phyloP scores from a whole-genome alignment of 2,113 vertebrate genomes.

The Nerophis ophidion region DNA sequence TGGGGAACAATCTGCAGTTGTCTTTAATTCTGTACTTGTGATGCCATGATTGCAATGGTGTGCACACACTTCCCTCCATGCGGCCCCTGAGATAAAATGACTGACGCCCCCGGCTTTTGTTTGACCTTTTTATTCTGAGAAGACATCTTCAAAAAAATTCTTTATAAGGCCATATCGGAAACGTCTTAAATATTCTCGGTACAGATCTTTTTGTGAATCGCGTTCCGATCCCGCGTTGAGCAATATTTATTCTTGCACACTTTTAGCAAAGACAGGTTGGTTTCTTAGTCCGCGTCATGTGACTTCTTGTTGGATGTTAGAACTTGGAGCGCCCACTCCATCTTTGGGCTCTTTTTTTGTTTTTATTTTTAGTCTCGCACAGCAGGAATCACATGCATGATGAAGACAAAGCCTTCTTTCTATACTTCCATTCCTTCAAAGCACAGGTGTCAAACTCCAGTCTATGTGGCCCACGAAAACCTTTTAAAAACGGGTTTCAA shows the following conservation, averaged over 20 bases:
- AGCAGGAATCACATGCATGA: constrained; percentile 45
- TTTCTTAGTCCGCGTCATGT: constrained; percentile 33
- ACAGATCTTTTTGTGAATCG: constrained; percentile 64
- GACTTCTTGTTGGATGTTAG: constrained; percentile 26
- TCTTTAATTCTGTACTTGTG: no score
- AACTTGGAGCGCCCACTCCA: constrained; percentile 20
- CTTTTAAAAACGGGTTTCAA: no score
- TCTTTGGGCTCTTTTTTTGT: no score
- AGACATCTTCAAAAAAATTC: constrained; percentile 65
- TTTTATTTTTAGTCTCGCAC: constrained; percentile 6
- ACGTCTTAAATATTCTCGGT: constrained; percentile 57
- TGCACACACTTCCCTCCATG: no score
- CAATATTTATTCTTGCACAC: constrained; percentile 42
- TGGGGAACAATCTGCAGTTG: no score
- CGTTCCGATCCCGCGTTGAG: constrained; percentile 51
- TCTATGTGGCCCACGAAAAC: no score
- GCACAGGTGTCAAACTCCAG: no score
- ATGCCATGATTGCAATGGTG: no score
- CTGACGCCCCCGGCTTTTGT: not conserved
- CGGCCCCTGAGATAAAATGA: no score
- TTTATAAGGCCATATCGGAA: constrained; percentile 73
- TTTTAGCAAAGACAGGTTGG: constrained; percentile 37
- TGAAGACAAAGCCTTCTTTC: constrained; percentile 31
- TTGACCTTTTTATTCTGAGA: constrained; percentile 64
- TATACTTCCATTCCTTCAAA: constrained; percentile 29